Evolutionary conservation across 37 sponge, comb jelly and placozoan genomes (phyloP).

Genomic region (Chondrilla cf. caribensis): DNA sequence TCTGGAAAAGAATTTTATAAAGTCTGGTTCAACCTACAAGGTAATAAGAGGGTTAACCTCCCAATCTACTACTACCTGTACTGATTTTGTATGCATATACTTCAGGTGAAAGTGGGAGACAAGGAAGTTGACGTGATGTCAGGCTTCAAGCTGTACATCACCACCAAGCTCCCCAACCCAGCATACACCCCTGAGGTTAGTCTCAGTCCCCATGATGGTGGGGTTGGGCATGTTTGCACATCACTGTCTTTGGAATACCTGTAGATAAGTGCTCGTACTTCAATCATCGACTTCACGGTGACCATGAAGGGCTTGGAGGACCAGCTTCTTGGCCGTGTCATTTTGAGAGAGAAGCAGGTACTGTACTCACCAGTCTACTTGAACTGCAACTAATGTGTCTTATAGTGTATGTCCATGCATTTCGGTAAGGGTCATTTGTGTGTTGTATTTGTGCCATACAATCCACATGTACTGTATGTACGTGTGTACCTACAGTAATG

Average conservation of each 20-base stretch:
- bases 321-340: slow-evolving; percentile 98
- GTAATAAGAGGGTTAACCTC: not conserved
- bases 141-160: slow-evolving; percentile 92
- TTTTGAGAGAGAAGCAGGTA: slow-evolving; percentile 90
- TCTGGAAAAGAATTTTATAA: slow-evolving; percentile 99
- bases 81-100: not conserved
- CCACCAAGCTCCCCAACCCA: slow-evolving; percentile 97
- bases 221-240: not conserved
- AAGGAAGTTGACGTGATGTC: slow-evolving; percentile 98
- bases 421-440: not conserved
- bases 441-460: too few relatives aligned
- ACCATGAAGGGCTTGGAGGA: slow-evolving; percentile 99
- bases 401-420: too few relatives aligned
- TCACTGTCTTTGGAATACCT: not conserved
- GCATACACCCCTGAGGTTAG: slow-evolving; percentile 94
- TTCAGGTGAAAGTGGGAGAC: slow-evolving; percentile 95
- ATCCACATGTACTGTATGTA: too few relatives aligned
- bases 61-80: not conserved
- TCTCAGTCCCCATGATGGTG: not conserved
- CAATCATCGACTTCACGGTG: slow-evolving; percentile 99
- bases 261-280: slow-evolving; percentile 84
- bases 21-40: slow-evolving; percentile 78
- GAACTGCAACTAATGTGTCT: too few relatives aligned
- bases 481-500: too few relatives aligned
- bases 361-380: too few relatives aligned